Evolutionary conservation across 2,888 invertebrate genomes (phyloP), one percentile per base, ranked within the genome.

Genomic region (Priocnemis perturbator): DNA sequence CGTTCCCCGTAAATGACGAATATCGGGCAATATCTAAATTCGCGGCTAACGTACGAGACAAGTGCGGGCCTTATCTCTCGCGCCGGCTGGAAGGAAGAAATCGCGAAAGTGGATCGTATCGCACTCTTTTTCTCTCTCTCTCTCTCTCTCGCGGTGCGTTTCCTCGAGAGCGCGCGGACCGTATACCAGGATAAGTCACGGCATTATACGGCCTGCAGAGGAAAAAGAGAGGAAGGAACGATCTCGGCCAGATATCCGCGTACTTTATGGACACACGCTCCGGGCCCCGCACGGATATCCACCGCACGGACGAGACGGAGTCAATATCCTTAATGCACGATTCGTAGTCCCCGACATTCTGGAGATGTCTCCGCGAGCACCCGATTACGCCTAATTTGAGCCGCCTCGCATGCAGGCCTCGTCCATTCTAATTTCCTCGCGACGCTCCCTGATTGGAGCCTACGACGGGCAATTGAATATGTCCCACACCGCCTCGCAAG

Each of bases 381-480:
- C 55, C 59, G 52, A 64, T 45, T 52, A 64, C 73, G 56, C 60
- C 61, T 75, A 64, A 78, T 77, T 75, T 60, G 17, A 44, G 60
- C 60, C 21, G 21, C 9, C 60, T 62, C 57, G 61, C 60, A 47
- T 37, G 37, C 19, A 17, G 50, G 60, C 47, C 60, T 64, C 75
- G 71, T 79, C 74, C 64, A 53, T 71, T 71, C 66, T 74, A 71
- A 76, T 79, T 79, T 66, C 17, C 66, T 11, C 50, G 19, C 53
- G 60, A 73, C 64, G 65, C 52, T 20, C 17, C 37, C 58, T 53
- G 79, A 77, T 77, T 75, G 68, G 68, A 69, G 70, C 70, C 64
- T 20, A 60, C 53, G 59, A 56, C 45, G 20, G 26, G 60, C 58
- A 57, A 64, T 65, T 70, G n/a, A 23, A 58, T 60, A 26, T 37